Conservation (phyloP, 1,140 invertebrate genomes). For the Littorina saxatilis region DNA sequence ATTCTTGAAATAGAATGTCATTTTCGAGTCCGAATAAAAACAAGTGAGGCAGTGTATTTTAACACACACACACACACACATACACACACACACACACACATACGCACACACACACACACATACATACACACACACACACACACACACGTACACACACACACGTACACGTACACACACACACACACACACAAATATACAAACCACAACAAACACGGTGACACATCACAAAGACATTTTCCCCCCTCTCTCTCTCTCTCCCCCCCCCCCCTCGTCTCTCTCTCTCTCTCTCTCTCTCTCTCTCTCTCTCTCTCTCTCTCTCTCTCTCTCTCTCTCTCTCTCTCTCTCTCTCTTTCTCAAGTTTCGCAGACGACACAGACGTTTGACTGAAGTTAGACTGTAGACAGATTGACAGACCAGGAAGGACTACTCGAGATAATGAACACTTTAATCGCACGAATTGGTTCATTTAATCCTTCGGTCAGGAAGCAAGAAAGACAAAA, state of each 20-base stretch:
- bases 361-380: no score
- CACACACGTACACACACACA: neutral
- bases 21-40: no score
- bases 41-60: no score
- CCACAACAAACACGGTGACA: neutral
- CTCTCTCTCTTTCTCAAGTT: neutral
- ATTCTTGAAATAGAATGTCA: no score
- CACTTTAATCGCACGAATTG: no score
- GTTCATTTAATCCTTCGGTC: no score
- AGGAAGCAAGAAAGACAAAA: no score
- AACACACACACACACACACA: no score
- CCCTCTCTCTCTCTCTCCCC: neutral
- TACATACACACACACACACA: neutral
- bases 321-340: neutral
- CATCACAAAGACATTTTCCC: neutral
- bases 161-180: neutral
- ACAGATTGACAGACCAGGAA: no score
- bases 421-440: no score
- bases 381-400: no score
- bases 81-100: slow-evolving; percentile 18
- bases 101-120: neutral
- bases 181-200: neutral
- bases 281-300: neutral
- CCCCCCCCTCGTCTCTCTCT: neutral
- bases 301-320: neutral